A percentile compares a stretch with the other conserved stretches of the same genome.
Evolutionary conservation across 1,140 invertebrate species (phyloP).

Genomic region (Drosophila pseudoobscura): DNA sequence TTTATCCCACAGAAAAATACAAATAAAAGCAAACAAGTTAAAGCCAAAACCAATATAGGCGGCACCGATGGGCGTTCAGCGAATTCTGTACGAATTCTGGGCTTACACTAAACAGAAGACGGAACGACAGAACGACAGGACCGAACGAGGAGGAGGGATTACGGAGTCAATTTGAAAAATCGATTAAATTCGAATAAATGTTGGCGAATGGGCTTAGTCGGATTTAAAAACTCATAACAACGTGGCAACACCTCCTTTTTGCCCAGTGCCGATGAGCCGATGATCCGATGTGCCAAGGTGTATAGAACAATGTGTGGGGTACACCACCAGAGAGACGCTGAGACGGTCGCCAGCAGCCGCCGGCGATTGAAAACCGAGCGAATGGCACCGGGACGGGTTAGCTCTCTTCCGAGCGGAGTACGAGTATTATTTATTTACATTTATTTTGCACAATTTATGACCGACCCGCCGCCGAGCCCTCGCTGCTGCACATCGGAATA

Average conservation of each 20-base stretch:
- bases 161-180: conserved; percentile 75
- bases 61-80: conserved; percentile 63
- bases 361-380: conserved; percentile 46
- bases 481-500: conserved; percentile 14
- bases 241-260: conserved; percentile 75
- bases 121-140: too few species aligned
- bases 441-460: conserved; percentile 77
- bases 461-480: conserved; percentile 35
- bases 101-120: conserved; percentile 46
- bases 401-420: conserved; percentile 3
- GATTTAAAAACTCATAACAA: conserved; percentile 82
- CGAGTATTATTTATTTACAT: conserved; percentile 77
- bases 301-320: conserved; percentile 76
- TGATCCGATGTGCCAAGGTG: conserved; percentile 36
- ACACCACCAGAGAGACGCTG: conserved; percentile 2
- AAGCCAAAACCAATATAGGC: conserved; percentile 65
- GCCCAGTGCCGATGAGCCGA: not conserved
- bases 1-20: conserved; percentile 41
- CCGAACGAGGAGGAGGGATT: conserved; percentile 12
- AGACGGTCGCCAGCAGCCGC: conserved; percentile 35
- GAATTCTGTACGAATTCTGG: conserved; percentile 53
- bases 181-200: conserved; percentile 82
- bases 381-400: not conserved
- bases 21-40: conserved; percentile 40
- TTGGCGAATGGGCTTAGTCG: conserved; percentile 68